Evolutionary conservation across 2,888 invertebrate species (phyloP).

Genomic region (Margaritifera margaritifera): DNA sequence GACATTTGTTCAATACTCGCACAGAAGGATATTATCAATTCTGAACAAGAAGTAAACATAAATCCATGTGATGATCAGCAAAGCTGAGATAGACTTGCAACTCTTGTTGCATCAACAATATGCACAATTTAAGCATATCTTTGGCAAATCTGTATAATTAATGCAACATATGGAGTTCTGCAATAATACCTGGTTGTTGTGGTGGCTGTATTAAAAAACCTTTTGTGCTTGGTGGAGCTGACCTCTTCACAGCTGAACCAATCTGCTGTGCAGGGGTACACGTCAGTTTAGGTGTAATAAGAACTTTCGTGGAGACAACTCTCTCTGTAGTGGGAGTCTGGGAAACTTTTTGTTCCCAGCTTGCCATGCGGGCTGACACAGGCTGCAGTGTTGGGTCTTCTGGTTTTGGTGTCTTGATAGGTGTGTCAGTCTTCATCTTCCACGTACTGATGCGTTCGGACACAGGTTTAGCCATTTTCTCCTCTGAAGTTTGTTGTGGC

Average conservation of each 20-base stretch:
- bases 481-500: constrained; percentile 31
- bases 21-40: too few relatives aligned
- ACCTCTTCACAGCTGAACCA: constrained; percentile 3
- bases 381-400: constrained; percentile 56
- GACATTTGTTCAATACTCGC: too few relatives aligned
- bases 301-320: constrained; percentile 17
- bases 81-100: too few relatives aligned
- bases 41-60: too few relatives aligned
- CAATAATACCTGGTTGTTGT: too few relatives aligned
- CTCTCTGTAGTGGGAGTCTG: constrained; percentile 38
- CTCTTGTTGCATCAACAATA: too few relatives aligned
- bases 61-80: too few relatives aligned
- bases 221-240: constrained; percentile 12
- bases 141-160: too few relatives aligned
- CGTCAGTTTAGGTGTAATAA: constrained; percentile 29
- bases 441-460: constrained; percentile 48
- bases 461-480: constrained; percentile 53
- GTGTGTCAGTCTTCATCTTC: constrained; percentile 43
- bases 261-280: constrained; percentile 32
- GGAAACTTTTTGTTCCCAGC: constrained; percentile 58
- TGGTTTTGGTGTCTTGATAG: constrained; percentile 28
- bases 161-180: too few relatives aligned
- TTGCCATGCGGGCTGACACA: constrained; percentile 58
- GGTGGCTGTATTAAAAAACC: too few relatives aligned
- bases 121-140: too few relatives aligned